Percentiles rank a stretch among this genome's conserved stretches.
phyloP scores from a whole-genome alignment of 2,113 vertebrate genomes.

The Progne subis region DNA sequence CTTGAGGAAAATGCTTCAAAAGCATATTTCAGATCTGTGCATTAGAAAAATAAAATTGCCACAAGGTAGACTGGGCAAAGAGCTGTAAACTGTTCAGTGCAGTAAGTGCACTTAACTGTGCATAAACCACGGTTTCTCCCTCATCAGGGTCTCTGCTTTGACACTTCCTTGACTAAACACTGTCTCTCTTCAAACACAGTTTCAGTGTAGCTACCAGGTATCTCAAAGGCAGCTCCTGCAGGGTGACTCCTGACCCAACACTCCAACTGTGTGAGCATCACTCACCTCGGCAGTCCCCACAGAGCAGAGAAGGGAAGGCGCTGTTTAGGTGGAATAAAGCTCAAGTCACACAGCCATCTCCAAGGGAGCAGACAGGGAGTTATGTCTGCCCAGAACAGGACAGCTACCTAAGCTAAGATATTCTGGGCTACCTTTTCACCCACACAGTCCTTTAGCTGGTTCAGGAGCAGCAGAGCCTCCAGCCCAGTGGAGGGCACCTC shows the following conservation, averaged over 20 bases:
- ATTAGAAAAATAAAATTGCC: not conserved
- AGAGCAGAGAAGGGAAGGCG: not conserved
- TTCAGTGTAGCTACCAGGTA: not conserved
- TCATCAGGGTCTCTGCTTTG: not conserved
- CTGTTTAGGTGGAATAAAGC: not conserved
- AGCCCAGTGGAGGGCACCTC: not conserved
- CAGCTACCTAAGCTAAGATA: not conserved
- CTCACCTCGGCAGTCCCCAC: not conserved
- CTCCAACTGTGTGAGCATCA: fast-evolving
- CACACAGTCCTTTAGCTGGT: fast-evolving
- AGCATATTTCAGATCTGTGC: not conserved
- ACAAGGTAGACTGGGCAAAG: not conserved
- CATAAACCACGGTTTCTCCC: not conserved
- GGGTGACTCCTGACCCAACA: not conserved
- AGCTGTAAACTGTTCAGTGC: not conserved
- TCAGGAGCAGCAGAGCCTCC: not conserved
- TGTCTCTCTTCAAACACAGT: not conserved
- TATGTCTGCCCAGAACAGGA: not conserved
- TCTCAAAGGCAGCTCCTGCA: not conserved
- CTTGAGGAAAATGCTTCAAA: not conserved
- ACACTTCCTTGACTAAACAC: not conserved
- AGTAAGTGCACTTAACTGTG: not conserved
- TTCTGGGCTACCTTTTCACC: not conserved
- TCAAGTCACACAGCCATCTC: not conserved
- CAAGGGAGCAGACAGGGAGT: fast-evolving